These are phyloP conservation scores for Drosophila siamana DNA, from an alignment of 2,888 invertebrate species.

Conservation along the genomic window DNA sequence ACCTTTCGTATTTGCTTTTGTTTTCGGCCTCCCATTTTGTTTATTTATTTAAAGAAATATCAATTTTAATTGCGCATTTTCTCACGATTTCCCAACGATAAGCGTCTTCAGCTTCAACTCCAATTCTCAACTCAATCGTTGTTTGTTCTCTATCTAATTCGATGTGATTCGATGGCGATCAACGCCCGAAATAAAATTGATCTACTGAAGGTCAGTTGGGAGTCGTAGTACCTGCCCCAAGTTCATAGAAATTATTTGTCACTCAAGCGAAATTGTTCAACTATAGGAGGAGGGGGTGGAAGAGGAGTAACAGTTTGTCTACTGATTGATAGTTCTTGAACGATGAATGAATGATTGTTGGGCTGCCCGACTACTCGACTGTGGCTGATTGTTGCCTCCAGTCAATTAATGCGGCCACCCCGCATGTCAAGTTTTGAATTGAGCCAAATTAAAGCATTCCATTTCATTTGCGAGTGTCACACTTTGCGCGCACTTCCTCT, in stretches of 20 bases:
- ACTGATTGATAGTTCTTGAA: constrained; percentile 41
- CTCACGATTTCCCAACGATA: constrained; percentile 70
- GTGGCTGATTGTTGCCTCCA: constrained; percentile 15
- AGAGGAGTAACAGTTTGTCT: neutral
- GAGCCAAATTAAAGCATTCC: constrained; percentile 78
- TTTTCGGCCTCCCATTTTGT: constrained; percentile 26
- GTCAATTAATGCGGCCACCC: constrained; percentile 77
- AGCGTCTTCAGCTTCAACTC: constrained; percentile 15
- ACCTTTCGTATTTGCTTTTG: constrained; percentile 57
- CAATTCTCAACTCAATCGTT: constrained; percentile 1
- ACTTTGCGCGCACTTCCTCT: constrained; percentile 78
- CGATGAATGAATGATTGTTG: constrained; percentile 29
- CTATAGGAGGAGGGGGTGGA: neutral
- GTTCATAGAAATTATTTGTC: constrained; percentile 49
- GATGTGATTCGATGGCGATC: constrained; percentile 4
- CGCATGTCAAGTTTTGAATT: constrained; percentile 77
- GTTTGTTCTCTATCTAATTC: neutral
- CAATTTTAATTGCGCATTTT: constrained; percentile 72
- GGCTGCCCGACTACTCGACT: neutral
- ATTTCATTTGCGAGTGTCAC: constrained; percentile 78
- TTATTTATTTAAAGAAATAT: constrained; percentile 58
- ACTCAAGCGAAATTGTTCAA: constrained; percentile 15
- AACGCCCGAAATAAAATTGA: constrained; percentile 3
- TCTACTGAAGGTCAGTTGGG: constrained; percentile 45
- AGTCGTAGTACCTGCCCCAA: constrained; percentile 31